Conservation (phyloP, 2,888 invertebrate species). For the Philaethria dido region DNA sequence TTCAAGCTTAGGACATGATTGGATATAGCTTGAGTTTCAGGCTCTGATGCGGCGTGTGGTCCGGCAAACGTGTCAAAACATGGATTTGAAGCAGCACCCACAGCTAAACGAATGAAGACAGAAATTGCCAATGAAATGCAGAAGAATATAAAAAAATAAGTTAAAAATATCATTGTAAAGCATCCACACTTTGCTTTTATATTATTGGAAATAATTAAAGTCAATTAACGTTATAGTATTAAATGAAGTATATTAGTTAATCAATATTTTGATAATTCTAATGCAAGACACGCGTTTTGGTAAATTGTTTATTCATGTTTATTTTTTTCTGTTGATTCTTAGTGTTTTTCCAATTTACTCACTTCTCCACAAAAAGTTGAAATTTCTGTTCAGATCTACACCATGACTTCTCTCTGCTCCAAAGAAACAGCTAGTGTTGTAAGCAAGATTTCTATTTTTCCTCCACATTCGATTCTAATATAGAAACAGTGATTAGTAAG, state of each 20-base stretch:
- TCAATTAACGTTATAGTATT: too few relatives aligned
- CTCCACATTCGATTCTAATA: constrained; percentile 87
- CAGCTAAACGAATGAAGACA: constrained; percentile 50
- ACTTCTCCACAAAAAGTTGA: constrained; percentile 67
- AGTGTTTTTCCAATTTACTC: constrained; percentile 44
- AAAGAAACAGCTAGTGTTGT: constrained; percentile 48
- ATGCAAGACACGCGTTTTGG: too few relatives aligned
- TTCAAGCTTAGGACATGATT: constrained; percentile 59
- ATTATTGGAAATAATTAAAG: too few relatives aligned
- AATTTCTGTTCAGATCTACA: constrained; percentile 64
- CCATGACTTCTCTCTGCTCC: constrained; percentile 54
- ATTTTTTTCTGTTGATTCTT: neutral
- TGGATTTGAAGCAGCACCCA: constrained; percentile 65
- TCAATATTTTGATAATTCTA: too few relatives aligned
- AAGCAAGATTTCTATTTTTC: constrained; percentile 76
- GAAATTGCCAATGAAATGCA: too few relatives aligned
- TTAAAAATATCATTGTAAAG: too few relatives aligned
- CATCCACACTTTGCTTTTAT: too few relatives aligned
- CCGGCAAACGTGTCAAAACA: constrained; percentile 81
- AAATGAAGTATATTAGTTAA: too few relatives aligned
- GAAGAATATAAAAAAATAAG: neutral
- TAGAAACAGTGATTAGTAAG: neutral
- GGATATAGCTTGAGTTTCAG: constrained; percentile 70
- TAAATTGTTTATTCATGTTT: too few relatives aligned
- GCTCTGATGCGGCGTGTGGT: constrained; percentile 75